Evolutionary conservation across 2,113 vertebrate species (phyloP).

Genomic region (Ranitomeya imitator): DNA sequence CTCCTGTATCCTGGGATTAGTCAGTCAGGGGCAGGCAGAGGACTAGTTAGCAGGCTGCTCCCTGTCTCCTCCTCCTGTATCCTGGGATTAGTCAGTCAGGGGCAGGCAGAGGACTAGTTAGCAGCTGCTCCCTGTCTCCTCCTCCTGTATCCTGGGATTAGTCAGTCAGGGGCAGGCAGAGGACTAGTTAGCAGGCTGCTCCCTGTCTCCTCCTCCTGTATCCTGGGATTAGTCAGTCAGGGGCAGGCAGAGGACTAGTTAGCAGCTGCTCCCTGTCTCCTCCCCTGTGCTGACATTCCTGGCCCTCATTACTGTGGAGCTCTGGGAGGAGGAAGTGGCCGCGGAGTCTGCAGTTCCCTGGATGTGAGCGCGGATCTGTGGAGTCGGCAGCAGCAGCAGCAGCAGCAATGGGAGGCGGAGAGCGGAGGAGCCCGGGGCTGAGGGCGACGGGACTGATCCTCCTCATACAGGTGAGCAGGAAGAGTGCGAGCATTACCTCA

Average conservation of each 20-base stretch:
- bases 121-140: neutral
- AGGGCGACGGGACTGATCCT: neutral
- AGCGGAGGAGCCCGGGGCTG: neutral
- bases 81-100: neutral
- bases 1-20: neutral
- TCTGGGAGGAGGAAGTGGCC: constrained; percentile 27
- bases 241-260: neutral
- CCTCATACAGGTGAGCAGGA: neutral
- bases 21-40: neutral
- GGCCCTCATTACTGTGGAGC: neutral
- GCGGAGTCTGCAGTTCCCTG: neutral
- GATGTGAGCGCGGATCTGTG: neutral
- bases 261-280: neutral
- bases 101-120: neutral
- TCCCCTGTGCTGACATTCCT: constrained; percentile 14
- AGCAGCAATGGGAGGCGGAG: neutral
- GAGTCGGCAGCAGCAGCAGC: neutral
- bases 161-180: neutral
- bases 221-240: neutral
- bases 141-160: neutral
- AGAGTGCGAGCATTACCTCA: neutral
- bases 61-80: neutral
- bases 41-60: constrained; percentile 11
- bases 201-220: neutral
- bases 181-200: constrained; percentile 14